Evolutionary conservation across 2,888 invertebrate species (phyloP).

Genomic region (Tetragonula carbonaria): DNA sequence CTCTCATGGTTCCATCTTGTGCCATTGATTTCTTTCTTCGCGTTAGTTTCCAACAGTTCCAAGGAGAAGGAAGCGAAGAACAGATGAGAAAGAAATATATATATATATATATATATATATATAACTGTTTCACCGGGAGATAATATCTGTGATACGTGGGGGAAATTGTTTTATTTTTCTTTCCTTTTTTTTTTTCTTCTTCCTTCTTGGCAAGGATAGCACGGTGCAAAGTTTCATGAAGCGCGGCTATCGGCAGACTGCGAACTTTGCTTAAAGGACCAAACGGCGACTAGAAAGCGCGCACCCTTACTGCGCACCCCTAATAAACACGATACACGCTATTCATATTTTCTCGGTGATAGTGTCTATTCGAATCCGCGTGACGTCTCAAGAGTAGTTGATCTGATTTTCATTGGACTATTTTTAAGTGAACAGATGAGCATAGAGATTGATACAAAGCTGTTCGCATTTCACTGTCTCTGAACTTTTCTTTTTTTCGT

Average conservation of each 20-base stretch:
- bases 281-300: constrained; percentile 21
- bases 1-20: too few relatives aligned
- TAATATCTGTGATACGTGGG: not conserved
- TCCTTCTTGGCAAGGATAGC: not conserved
- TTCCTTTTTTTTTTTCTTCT: too few relatives aligned
- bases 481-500: not conserved
- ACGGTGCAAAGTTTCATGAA: constrained; percentile 30
- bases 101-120: too few relatives aligned
- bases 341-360: constrained; percentile 5
- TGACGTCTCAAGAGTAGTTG: not conserved
- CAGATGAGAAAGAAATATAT: not conserved
- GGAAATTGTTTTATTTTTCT: not conserved
- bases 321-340: constrained; percentile 7
- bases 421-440: not conserved
- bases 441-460: not conserved
- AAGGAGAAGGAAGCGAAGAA: too few relatives aligned
- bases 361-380: not conserved
- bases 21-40: not conserved
- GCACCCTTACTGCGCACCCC: constrained; percentile 53
- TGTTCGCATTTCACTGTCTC: not conserved
- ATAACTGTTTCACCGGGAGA: too few relatives aligned
- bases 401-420: not conserved
- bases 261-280: constrained; percentile 42
- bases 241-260: constrained; percentile 84
- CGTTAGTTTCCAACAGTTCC: not conserved